Evolutionary conservation across 1,140 invertebrate genomes (phyloP).

Genomic region (Rhopalosiphum padi): DNA sequence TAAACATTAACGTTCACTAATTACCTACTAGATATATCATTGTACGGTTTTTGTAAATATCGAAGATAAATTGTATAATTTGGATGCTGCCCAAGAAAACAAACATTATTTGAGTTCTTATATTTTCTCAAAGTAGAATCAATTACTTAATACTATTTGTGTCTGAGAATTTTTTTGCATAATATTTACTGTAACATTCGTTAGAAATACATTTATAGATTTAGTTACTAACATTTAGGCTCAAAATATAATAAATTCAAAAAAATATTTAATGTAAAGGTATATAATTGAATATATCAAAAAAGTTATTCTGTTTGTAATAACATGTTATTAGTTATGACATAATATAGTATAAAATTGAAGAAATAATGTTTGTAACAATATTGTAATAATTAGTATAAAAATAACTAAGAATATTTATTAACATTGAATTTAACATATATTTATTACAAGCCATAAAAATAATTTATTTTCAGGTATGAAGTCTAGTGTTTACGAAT

Average conservation of each 20-base stretch:
- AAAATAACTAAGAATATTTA: neutral
- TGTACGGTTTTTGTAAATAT: neutral
- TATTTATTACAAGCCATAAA: neutral
- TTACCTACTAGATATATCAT: neutral
- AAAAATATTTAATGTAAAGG: neutral
- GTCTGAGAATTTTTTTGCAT: neutral
- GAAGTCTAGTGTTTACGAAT: neutral
- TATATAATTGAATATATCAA: neutral
- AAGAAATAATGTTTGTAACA: too few species aligned
- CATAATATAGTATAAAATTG: too few species aligned
- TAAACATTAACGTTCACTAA: neutral
- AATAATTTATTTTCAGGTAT: constrained; percentile 27
- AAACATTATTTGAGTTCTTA: neutral
- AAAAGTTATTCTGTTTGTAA: neutral
- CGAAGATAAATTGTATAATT: neutral
- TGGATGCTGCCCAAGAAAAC: neutral
- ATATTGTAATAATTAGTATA: too few species aligned
- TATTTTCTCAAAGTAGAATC: neutral
- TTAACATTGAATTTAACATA: neutral
- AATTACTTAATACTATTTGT: neutral
- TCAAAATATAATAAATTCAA: neutral
- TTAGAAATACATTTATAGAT: neutral
- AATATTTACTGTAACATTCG: neutral
- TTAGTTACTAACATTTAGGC: neutral
- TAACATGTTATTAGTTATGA: neutral